Percentiles rank a stretch among this genome's conserved stretches.
Evolutionary conservation across 2,797 vertebrate genomes (phyloP).

Genomic region (Notamacropus eugenii): DNA sequence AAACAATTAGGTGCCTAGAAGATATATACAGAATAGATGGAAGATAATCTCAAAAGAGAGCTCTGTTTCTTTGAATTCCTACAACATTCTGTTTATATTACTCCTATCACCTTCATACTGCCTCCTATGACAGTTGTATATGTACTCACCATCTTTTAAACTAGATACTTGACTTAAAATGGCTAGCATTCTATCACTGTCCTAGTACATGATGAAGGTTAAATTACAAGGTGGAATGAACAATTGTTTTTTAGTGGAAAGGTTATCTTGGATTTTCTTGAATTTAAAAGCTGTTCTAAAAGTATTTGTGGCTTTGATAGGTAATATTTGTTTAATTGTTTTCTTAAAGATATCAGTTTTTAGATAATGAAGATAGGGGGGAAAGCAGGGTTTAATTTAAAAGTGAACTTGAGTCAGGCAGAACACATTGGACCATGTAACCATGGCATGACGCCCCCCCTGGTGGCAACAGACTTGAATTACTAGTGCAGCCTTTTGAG

Average conservation of each 20-base stretch:
- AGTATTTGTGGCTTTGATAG: not conserved
- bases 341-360: slow-evolving; percentile 34
- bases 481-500: not conserved
- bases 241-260: slow-evolving; percentile 8
- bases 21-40: not conserved
- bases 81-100: not conserved
- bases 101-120: not conserved
- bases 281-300: slow-evolving; percentile 26
- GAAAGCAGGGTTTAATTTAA: slow-evolving; percentile 13
- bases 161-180: not conserved
- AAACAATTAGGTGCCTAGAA: not conserved
- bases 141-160: not conserved
- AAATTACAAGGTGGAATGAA: not conserved
- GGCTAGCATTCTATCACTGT: not conserved
- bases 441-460: slow-evolving; percentile 34
- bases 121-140: not conserved
- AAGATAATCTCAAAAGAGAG: not conserved
- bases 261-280: not conserved
- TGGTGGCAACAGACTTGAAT: not conserved
- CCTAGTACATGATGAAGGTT: not conserved
- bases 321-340: slow-evolving; percentile 3
- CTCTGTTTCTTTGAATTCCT: not conserved
- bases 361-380: not conserved
- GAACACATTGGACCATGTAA: not conserved
- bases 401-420: not conserved